A percentile compares a stretch with the other conserved stretches of the same genome.
Evolutionary conservation across 2,888 invertebrate species (phyloP).

Genomic region (Junonia oenone): DNA sequence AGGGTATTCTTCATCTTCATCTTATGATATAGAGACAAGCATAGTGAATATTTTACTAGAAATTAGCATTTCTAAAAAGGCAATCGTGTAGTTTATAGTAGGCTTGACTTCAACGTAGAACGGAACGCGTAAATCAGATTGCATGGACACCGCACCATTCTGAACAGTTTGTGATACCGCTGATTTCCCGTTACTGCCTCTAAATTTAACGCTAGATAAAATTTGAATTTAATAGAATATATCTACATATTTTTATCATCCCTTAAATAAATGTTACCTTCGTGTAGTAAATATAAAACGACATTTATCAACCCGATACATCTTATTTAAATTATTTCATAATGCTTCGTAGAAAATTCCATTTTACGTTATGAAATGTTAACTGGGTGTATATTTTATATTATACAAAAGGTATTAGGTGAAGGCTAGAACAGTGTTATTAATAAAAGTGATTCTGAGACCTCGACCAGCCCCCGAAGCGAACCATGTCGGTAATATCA

Average conservation of each 20-base stretch:
- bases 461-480: conserved; percentile 45
- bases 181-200: conserved; percentile 30
- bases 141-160: conserved; percentile 63
- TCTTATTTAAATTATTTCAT: too few species aligned
- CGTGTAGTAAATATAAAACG: neutral
- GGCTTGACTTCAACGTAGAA: conserved; percentile 44
- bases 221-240: conserved; percentile 6
- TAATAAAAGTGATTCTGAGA: neutral
- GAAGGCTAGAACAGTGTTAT: neutral
- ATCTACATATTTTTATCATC: conserved; percentile 1
- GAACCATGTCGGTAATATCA: conserved; percentile 57
- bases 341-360: too few species aligned
- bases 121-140: conserved; percentile 67
- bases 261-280: neutral
- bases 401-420: conserved; percentile 1
- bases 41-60: conserved; percentile 52
- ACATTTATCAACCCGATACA: too few species aligned
- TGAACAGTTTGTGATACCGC: conserved; percentile 52
- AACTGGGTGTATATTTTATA: neutral
- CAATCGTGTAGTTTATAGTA: conserved; percentile 43
- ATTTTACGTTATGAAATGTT: neutral
- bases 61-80: conserved; percentile 71
- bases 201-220: conserved; percentile 23
- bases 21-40: conserved; percentile 18
- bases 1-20: conserved; percentile 11